These are phyloP conservation scores for Platyrinchus mystaceus DNA, from an alignment of 2,797 vertebrate species.

Conservation along the genomic window DNA sequence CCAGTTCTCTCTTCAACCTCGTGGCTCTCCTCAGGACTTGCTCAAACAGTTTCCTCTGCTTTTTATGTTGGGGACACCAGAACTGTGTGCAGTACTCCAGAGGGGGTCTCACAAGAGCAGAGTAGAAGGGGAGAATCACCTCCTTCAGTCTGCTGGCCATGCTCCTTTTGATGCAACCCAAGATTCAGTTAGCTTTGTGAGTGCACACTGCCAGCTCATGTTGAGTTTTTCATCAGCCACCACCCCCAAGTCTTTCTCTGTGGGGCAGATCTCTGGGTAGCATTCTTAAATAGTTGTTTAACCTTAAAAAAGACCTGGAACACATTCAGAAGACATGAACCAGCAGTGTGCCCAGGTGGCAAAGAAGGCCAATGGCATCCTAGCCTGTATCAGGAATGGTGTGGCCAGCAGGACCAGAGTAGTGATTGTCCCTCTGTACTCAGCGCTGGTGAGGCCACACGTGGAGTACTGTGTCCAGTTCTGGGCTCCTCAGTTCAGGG, in stretches of 20 bases:
- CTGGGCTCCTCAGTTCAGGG: background rate
- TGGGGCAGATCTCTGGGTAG: background rate
- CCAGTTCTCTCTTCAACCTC: background rate
- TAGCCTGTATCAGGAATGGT: background rate
- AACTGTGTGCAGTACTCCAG: background rate
- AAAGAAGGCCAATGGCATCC: background rate
- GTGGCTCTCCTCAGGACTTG: background rate
- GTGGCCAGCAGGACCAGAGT: background rate
- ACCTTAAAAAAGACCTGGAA: background rate
- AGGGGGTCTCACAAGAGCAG: too few relatives aligned
- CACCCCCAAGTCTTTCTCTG: background rate
- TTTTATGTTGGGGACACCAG: background rate
- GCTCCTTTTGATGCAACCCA: too few relatives aligned
- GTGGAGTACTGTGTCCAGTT: rapidly evolving
- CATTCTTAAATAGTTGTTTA: background rate
- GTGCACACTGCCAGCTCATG: rapidly evolving
- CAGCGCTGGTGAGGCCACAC: background rate
- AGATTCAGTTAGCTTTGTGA: background rate
- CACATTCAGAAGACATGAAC: background rate
- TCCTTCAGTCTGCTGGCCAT: too few relatives aligned
- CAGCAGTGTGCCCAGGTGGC: background rate
- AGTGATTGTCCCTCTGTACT: background rate
- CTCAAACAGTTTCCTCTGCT: background rate
- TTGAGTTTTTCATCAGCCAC: background rate
- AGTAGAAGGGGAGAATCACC: too few relatives aligned